Evolutionary conservation across 2,888 invertebrate genomes (phyloP), one percentile per base, ranked within the genome.

Genomic region (Temnothorax unifasciatus): DNA sequence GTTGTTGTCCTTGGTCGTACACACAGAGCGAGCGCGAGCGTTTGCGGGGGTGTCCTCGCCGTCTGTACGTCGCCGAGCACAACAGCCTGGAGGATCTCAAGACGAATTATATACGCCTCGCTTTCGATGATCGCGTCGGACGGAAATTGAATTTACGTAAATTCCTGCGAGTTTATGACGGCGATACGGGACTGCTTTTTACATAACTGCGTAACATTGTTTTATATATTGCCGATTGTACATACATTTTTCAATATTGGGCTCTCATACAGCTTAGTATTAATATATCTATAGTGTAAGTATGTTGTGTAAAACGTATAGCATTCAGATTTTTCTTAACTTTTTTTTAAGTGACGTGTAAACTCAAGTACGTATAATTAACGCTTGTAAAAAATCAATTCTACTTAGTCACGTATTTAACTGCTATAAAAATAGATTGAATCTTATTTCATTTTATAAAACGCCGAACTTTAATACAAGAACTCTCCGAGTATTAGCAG

Each of bases 1-100:
- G 94, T 94, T 94, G 94, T 92, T 93, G 93, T 93, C 94, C 94
- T 94, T 94, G 94, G 92, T 92, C 84, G 83, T 85, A 88, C 86
- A 87, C 59, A 81, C 73, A 59, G 73, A 71, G 73, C 34, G 59
- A 73, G 73, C 71, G 79, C 47, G 44, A 90, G 90, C 90, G 91
- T 88, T 87, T 89, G 92, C 92, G 92, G 92, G 93, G 93, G 92
- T 93, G 92, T 90, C 86, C 90, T 81, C 87, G 76, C 81, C 68
- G 82, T 83, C 74, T 68, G 81, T 81, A 82, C 82, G 86, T 84
- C 77, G 81, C 52, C 34, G 63, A 74, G 83, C 88, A 83, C 82
- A 85, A 83, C 79, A 85, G 85, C 68, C 63, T 71, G 74, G 61
- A 50, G 66, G 68, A 74, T 86, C 81, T 84, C 63, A 3, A 63